Evolutionary conservation across 2,888 invertebrate species (phyloP).

Genomic region (Cantharis lateralis): DNA sequence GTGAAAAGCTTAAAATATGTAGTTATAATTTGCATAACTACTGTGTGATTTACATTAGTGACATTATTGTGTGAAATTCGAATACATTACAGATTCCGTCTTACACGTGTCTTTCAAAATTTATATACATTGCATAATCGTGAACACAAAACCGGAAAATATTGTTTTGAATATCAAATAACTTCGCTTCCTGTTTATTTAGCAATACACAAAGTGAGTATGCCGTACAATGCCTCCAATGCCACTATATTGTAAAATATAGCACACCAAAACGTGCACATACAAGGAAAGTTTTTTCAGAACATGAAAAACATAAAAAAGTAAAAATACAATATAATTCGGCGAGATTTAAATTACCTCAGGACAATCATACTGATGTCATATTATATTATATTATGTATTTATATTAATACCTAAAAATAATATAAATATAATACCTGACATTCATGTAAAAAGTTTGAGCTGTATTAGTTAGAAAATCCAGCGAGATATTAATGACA

Average conservation of each 20-base stretch:
- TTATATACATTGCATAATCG: slow-evolving; percentile 10
- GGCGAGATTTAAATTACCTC: no score
- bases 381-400: no score
- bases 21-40: neutral
- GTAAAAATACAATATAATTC: no score
- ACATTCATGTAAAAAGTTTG: no score
- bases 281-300: neutral
- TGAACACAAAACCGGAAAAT: slow-evolving; percentile 15
- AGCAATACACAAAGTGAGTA: slow-evolving; percentile 17
- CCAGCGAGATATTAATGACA: no score
- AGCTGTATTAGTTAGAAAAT: no score
- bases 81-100: neutral
- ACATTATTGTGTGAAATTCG: neutral
- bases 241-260: neutral
- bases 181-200: slow-evolving; percentile 19
- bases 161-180: slow-evolving; percentile 19
- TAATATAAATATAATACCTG: no score
- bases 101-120: neutral
- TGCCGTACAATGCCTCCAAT: slow-evolving; percentile 8
- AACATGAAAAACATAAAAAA: no score
- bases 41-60: neutral
- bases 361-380: no score
- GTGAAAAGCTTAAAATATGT: neutral
- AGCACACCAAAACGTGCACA: neutral
- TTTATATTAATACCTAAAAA: no score